Conservation (phyloP, 2,888 invertebrate species). For the Tachystola acroxantha region DNA sequence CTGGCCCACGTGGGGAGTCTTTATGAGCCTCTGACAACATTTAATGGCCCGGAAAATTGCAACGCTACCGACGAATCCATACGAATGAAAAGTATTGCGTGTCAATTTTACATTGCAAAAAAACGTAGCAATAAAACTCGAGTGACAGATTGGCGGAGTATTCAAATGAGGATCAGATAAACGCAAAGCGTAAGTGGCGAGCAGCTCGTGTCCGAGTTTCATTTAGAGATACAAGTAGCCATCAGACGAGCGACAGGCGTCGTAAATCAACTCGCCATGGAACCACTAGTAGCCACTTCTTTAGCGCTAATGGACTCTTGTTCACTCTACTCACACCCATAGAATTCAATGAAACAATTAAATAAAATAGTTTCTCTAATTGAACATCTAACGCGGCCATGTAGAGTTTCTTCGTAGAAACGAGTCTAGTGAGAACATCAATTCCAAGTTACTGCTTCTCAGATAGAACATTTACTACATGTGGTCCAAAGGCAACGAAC, state of each 20-base stretch:
- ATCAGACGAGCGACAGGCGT: constrained; percentile 28
- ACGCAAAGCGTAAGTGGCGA: constrained; percentile 21
- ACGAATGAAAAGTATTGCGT: constrained; percentile 38
- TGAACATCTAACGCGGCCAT: constrained; percentile 19
- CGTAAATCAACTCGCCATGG: constrained; percentile 32
- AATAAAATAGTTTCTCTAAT: constrained; percentile 22
- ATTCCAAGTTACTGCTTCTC: constrained; percentile 11
- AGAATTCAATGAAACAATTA: not conserved
- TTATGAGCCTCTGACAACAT: constrained; percentile 53
- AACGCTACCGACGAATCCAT: constrained; percentile 37
- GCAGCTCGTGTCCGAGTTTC: constrained; percentile 28
- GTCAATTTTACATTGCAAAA: constrained; percentile 17
- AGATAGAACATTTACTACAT: constrained; percentile 6
- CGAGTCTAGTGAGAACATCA: constrained; percentile 14
- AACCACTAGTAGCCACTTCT: constrained; percentile 23
- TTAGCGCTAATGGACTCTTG: constrained; percentile 35
- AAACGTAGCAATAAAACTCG: not conserved
- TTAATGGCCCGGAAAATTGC: constrained; percentile 69
- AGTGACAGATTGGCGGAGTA: constrained; percentile 12
- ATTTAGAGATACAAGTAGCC: constrained; percentile 39
- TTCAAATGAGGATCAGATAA: constrained; percentile 34
- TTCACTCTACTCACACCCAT: constrained; percentile 14
- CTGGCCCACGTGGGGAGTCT: constrained; percentile 61
- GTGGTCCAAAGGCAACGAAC: constrained; percentile 12
- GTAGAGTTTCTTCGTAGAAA: constrained; percentile 17